phyloP scores from a whole-genome alignment of 2,888 invertebrate genomes.

The Diadromus collaris region DNA sequence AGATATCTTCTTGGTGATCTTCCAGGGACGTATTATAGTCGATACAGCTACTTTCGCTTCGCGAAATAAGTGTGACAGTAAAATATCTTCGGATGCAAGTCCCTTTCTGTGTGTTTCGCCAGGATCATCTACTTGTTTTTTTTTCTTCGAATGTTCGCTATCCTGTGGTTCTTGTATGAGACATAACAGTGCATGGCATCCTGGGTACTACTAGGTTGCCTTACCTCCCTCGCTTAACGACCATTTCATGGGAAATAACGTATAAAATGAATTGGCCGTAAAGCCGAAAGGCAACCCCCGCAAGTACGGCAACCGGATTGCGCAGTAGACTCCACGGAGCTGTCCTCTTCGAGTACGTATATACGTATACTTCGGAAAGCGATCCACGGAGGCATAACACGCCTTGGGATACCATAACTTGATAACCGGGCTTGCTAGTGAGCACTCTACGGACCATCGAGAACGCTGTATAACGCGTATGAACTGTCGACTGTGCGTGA shows the following conservation, averaged over 20 bases:
- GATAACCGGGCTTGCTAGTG: conserved; percentile 68
- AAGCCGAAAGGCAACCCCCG: conserved; percentile 68
- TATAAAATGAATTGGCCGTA: conserved; percentile 79
- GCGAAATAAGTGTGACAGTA: conserved; percentile 11
- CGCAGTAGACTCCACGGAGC: conserved; percentile 61
- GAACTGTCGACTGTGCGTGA: conserved; percentile 52
- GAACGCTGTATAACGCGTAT: conserved; percentile 66
- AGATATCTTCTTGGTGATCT: no score
- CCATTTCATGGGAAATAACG: conserved; percentile 75
- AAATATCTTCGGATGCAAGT: not conserved
- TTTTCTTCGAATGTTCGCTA: conserved; percentile 24
- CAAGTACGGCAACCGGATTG: conserved; percentile 47
- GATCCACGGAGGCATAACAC: conserved; percentile 64
- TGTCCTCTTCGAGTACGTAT: conserved; percentile 68
- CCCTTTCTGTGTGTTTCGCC: not conserved
- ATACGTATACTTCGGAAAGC: conserved; percentile 47
- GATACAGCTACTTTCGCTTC: not conserved
- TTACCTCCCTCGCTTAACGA: conserved; percentile 65
- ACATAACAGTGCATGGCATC: conserved; percentile 37
- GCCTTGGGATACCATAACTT: conserved; percentile 70
- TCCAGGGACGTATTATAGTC: not conserved
- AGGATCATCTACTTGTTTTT: conserved; percentile 28
- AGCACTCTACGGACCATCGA: conserved; percentile 32
- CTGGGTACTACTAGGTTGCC: conserved; percentile 16
- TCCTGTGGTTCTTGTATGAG: conserved; percentile 1